phyloP scores from a whole-genome alignment of 2,113 vertebrate species.

The western clawed frog (Xenopus tropicalis) region DNA sequence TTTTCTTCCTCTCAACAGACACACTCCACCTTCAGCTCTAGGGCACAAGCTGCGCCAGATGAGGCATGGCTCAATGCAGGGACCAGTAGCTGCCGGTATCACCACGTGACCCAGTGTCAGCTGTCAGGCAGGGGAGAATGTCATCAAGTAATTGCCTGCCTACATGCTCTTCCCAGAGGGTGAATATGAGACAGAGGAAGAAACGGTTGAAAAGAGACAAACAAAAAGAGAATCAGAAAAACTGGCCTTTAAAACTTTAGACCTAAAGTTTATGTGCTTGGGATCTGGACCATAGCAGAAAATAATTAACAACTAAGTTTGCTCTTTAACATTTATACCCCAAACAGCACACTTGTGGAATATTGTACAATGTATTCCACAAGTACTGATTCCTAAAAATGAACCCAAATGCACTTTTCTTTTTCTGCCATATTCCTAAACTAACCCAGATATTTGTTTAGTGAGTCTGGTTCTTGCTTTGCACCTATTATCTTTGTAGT shows the following conservation, averaged over 20 bases:
- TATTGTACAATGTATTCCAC: too few species aligned
- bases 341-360: background rate
- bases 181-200: slow-evolving; percentile 26
- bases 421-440: too few species aligned
- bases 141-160: slow-evolving; percentile 45
- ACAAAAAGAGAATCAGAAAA: slow-evolving; percentile 15
- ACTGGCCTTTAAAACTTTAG: slow-evolving; percentile 15
- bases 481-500: too few species aligned
- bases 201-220: slow-evolving; percentile 18
- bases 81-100: slow-evolving; percentile 30
- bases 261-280: slow-evolving; percentile 7
- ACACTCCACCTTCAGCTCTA: slow-evolving; percentile 17
- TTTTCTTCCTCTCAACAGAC: slow-evolving; percentile 32
- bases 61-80: slow-evolving; percentile 36
- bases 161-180: slow-evolving; percentile 49
- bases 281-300: background rate
- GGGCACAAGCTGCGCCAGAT: slow-evolving; percentile 47
- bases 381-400: background rate
- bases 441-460: too few species aligned
- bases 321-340: background rate
- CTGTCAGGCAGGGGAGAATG: slow-evolving; percentile 55
- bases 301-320: background rate
- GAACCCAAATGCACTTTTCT: background rate
- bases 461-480: too few species aligned
- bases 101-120: slow-evolving; percentile 55